Percentiles rank a stretch among this genome's conserved stretches.
Conservation (phyloP, 2,797 vertebrate genomes). For the Acanthopagrus latus region DNA sequence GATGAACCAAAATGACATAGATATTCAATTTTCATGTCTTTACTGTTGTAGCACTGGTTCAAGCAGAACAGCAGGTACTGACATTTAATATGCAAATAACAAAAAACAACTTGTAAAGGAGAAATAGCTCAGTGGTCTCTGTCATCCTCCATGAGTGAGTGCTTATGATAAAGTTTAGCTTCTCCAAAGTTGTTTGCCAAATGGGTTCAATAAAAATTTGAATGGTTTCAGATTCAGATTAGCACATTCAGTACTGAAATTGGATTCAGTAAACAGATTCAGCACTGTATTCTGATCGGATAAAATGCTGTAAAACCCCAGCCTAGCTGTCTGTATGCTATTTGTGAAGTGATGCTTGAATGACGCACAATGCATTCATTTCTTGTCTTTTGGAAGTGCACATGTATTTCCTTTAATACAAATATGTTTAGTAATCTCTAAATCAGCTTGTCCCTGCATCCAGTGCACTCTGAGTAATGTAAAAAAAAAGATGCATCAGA, state of each 20-base stretch:
- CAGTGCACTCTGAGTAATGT: neutral
- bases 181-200: neutral
- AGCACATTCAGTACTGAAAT: neutral
- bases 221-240: neutral
- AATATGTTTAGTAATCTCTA: neutral
- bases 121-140: neutral
- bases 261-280: neutral
- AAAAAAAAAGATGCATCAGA: neutral
- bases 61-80: neutral
- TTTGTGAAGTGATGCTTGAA: neutral
- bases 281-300: neutral
- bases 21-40: neutral
- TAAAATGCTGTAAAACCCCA: neutral
- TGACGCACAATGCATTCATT: neutral
- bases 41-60: neutral
- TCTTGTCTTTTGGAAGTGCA: neutral
- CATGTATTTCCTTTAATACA: neutral
- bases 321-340: neutral
- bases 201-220: neutral
- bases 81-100: neutral
- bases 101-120: no score
- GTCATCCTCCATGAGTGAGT: neutral
- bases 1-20: neutral
- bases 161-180: neutral
- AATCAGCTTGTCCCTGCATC: neutral